phyloP scores from a whole-genome alignment of 2,888 invertebrate species.

The Apodemia hepburni region DNA sequence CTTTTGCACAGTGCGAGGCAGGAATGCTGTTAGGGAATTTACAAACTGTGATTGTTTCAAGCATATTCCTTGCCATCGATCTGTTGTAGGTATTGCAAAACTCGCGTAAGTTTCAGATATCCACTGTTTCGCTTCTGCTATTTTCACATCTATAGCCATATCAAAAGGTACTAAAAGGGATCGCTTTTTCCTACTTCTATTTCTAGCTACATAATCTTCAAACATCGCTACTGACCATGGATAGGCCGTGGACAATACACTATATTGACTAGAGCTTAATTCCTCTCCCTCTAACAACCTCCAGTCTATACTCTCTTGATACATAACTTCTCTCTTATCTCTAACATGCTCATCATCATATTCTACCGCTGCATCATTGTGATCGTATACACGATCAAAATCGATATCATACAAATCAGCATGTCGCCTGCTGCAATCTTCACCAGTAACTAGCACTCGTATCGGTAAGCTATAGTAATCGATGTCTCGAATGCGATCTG shows the following conservation, averaged over 20 bases:
- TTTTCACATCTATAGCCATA: constrained; percentile 82
- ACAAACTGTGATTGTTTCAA: constrained; percentile 89
- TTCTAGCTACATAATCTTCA: constrained; percentile 72
- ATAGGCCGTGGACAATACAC: constrained; percentile 70
- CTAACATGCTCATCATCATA: constrained; percentile 63
- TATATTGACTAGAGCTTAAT: constrained; percentile 70
- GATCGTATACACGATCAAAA: constrained; percentile 78
- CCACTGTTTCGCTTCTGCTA: constrained; percentile 91
- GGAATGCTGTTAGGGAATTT: constrained; percentile 87
- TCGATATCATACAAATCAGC: constrained; percentile 81
- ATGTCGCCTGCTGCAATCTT: constrained; percentile 83
- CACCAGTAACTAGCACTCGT: constrained; percentile 86
- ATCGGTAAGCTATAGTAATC: constrained; percentile 91
- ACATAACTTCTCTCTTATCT: constrained; percentile 59
- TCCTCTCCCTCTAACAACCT: constrained; percentile 68
- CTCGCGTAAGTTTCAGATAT: constrained; percentile 92
- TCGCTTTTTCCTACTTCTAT: constrained; percentile 75
- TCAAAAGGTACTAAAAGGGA: constrained; percentile 71
- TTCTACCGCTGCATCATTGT: constrained; percentile 65
- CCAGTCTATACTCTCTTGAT: constrained; percentile 65
- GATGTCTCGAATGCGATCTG: constrained; percentile 87
- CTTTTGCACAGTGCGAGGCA: constrained; percentile 86
- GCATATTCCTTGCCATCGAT: constrained; percentile 90
- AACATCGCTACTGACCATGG: constrained; percentile 76
- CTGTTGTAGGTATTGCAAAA: constrained; percentile 91